A percentile compares a stretch with the other conserved stretches of the same genome.
These are phyloP conservation scores for Paratilapia polleni DNA, from an alignment of 2,113 vertebrate species.

Conservation along the genomic window DNA sequence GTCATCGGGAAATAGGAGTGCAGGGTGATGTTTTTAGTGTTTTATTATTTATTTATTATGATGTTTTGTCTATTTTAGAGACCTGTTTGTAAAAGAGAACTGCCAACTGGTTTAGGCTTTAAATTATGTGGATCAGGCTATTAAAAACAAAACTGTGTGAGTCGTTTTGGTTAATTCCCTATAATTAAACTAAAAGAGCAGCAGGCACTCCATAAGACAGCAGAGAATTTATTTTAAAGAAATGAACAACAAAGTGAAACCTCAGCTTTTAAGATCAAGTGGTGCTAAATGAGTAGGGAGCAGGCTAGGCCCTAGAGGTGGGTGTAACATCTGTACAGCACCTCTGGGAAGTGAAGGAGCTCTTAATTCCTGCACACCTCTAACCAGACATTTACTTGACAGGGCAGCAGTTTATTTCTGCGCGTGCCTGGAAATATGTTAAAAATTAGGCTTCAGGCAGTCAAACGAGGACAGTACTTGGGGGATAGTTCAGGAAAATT, in stretches of 20 bases:
- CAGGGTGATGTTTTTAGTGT: too few relatives aligned
- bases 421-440: background rate
- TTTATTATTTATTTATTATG: too few relatives aligned
- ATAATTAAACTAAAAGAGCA: background rate
- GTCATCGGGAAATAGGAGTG: background rate
- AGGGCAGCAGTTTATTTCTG: background rate
- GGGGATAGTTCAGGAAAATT: background rate
- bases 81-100: background rate
- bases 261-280: background rate
- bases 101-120: background rate
- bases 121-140: background rate
- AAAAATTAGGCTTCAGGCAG: background rate
- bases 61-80: background rate
- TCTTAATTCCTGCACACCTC: background rate
- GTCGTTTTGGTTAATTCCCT: background rate
- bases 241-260: background rate
- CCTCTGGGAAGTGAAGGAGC: background rate
- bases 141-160: background rate
- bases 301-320: background rate
- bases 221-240: background rate
- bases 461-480: background rate
- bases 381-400: background rate
- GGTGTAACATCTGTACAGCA: constrained; percentile 6
- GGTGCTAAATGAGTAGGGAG: background rate
- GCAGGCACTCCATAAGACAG: rapidly evolving